Percentiles rank a stretch among this genome's conserved stretches.
These are phyloP conservation scores for Typhlichthys eigenmanni DNA, from an alignment of 2,797 vertebrate species.

Conservation along the genomic window DNA sequence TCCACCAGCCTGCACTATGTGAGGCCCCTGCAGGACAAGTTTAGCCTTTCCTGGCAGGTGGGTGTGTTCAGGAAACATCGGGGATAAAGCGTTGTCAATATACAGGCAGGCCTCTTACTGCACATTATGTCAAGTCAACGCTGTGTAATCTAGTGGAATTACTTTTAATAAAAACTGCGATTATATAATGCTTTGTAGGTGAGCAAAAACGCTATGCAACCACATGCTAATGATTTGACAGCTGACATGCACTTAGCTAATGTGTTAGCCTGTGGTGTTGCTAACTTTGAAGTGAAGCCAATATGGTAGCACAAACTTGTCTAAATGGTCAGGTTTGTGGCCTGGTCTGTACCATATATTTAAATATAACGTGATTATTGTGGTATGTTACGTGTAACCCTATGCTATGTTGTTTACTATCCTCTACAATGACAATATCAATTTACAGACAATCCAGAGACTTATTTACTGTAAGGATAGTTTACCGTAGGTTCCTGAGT, in stretches of 20 bases:
- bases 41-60: constrained; percentile 39
- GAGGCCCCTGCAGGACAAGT: constrained; percentile 61
- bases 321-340: neutral
- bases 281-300: neutral
- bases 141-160: neutral
- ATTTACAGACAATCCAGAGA: neutral
- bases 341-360: no score
- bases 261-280: constrained; percentile 49
- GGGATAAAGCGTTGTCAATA: constrained; percentile 36
- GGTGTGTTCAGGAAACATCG: constrained; percentile 67
- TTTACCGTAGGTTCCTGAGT: neutral
- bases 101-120: constrained; percentile 36
- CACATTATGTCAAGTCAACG: neutral
- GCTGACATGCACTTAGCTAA: constrained; percentile 38
- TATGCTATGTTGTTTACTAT: constrained; percentile 27
- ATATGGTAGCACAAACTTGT: neutral
- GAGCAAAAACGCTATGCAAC: no score
- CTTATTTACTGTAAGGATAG: neutral
- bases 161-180: neutral
- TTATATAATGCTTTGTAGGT: no score
- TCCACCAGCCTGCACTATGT: constrained; percentile 4
- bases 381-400: neutral
- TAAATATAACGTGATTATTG: neutral
- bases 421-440: constrained; percentile 6
- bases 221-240: constrained; percentile 33